Evolutionary conservation across 2,113 vertebrate species (phyloP), one percentile per base, ranked within the genome.

Genomic region (Phrynosoma blainvillii): DNA sequence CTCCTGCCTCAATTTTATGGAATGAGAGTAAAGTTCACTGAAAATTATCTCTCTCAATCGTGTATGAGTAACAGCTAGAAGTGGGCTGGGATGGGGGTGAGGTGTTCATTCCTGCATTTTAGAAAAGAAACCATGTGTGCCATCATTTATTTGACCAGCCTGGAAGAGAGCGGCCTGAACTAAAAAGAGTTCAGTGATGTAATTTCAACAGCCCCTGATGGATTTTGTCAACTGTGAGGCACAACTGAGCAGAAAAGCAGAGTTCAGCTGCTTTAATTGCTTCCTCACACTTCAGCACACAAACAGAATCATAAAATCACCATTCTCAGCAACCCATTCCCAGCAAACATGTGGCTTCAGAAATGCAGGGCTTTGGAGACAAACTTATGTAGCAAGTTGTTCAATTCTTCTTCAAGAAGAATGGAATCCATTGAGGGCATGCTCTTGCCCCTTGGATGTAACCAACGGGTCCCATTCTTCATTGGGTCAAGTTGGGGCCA

Each of bases 11-110:
- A 78, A 92, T 88, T 79, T 87, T 89, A 88, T 93, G 93, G 92
- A 94, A 91, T 88, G 88, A 91, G 88, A 91, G 91, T 0, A 0
- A 68, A 89, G 56, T 65, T 74, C 21, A 0, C 1, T 36, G 82
- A 92, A 89, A 94, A 87, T 95, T 93, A 92, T 87, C 90, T 88
- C 85, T 75, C 36, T 75, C 25, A 36, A 36, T 94, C 93, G 91
- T 89, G 89, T 85, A 78, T 2, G 0, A 86, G 91, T 85, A 90
- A 89, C 87, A 79, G 70, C 0, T 4, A 88, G 66, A 80, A 84
- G 88, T 66, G 52, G 70, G 20, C 8, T 21, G 66, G 66, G 18
- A 68, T 2, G 80, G 84, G 36, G 65, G 40, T 42, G 52, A 52
- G 73, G 71, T 59, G 93, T 95, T 95, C 92, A 92, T 94, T 92